Evolutionary conservation across 2,113 vertebrate genomes (phyloP).

Genomic region (Gasterosteus aculeatus): DNA sequence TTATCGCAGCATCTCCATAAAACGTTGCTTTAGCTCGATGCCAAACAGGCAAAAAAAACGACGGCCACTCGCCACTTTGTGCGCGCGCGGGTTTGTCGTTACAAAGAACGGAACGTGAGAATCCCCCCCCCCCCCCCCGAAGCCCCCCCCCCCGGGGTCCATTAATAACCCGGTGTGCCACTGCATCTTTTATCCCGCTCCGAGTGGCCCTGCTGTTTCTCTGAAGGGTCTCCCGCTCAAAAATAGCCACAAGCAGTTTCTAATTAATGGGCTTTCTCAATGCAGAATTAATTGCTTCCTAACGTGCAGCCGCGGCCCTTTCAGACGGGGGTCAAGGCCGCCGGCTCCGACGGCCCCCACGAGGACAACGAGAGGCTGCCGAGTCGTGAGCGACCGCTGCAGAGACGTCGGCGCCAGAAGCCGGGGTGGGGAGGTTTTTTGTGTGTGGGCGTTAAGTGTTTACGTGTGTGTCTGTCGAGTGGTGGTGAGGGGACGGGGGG

Average conservation of each 20-base stretch:
- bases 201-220: conserved; percentile 51
- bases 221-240: conserved; percentile 55
- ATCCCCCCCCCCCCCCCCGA: conserved; percentile 44
- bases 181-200: conserved; percentile 67
- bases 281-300: conserved; percentile 71
- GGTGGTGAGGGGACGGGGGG: background rate
- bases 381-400: conserved; percentile 57
- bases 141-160: conserved; percentile 38
- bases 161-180: conserved; percentile 74
- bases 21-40: too few relatives aligned
- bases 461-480: conserved; percentile 16
- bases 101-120: conserved; percentile 49
- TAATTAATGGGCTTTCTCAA: conserved; percentile 75
- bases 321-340: conserved; percentile 55
- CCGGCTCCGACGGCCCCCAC: conserved; percentile 66
- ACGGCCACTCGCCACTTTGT: too few relatives aligned
- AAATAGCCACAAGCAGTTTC: conserved; percentile 68
- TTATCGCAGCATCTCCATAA: background rate
- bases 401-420: conserved; percentile 27
- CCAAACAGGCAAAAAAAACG: background rate
- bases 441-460: conserved; percentile 27
- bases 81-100: too few relatives aligned
- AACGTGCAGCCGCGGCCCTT: conserved; percentile 45
- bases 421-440: conserved; percentile 6
- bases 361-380: conserved; percentile 59